Percentiles rank a stretch among this genome's conserved stretches.
These are phyloP conservation scores for Mycteria americana DNA, from an alignment of 2,797 vertebrate species.

Conservation along the genomic window DNA sequence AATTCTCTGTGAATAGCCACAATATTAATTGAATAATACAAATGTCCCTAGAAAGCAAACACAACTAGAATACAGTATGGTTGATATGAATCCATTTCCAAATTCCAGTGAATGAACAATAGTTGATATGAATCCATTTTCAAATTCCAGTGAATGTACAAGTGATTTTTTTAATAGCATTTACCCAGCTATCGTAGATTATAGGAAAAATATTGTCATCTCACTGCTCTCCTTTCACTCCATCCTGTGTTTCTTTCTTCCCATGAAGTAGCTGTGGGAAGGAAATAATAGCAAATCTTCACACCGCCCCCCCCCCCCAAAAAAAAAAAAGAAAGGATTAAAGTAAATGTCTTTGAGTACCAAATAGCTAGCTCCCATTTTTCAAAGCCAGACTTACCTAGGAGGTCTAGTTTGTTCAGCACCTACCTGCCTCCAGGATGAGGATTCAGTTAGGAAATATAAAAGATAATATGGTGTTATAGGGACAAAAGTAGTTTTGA, in stretches of 20 bases:
- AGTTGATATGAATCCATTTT: neutral
- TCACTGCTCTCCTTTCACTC: neutral
- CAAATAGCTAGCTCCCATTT: neutral
- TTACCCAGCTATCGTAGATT: neutral
- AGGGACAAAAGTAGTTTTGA: constrained; percentile 13
- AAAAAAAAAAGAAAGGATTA: neutral
- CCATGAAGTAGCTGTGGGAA: neutral
- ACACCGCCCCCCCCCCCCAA: neutral
- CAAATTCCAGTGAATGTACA: neutral
- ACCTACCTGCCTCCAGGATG: constrained; percentile 23
- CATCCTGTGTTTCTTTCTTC: neutral
- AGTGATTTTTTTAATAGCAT: neutral
- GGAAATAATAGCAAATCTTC: neutral
- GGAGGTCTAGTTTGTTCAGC: neutral
- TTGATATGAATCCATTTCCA: neutral
- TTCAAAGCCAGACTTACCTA: constrained; percentile 31
- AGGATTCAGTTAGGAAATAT: constrained; percentile 49
- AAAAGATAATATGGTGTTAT: constrained; percentile 26
- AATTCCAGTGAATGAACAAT: neutral
- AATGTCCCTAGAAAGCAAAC: constrained; percentile 22
- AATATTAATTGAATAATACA: neutral
- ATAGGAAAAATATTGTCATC: neutral
- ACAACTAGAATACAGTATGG: neutral
- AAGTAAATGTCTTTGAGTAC: constrained; percentile 24
- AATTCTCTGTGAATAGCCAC: constrained; percentile 17